Conservation (phyloP, 2,797 vertebrate genomes). For the Pyrrhura leucotis region DNA sequence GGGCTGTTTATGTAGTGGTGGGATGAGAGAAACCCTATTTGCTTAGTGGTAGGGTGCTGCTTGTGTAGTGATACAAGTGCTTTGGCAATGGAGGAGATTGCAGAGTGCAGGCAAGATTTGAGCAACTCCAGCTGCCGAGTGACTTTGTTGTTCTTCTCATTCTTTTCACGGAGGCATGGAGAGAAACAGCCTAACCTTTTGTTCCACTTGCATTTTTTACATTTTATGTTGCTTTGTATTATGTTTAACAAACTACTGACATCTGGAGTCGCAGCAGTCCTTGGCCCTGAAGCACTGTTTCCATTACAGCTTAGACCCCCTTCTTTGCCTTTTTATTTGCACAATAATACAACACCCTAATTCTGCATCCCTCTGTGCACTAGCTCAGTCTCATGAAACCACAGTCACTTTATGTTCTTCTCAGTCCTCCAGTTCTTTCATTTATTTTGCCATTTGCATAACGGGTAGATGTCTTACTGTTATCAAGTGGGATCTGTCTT, state of each 20-base stretch:
- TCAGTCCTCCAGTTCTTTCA: neutral
- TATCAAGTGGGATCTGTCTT: neutral
- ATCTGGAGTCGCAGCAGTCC: conserved; percentile 64
- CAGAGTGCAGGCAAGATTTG: neutral
- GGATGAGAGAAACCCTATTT: conserved; percentile 25
- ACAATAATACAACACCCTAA: neutral
- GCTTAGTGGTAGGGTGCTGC: conserved; percentile 43
- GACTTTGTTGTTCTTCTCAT: conserved; percentile 52
- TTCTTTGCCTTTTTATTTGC: conserved; percentile 3
- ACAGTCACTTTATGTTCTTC: neutral
- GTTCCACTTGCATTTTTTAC: conserved; percentile 59
- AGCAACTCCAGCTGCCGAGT: conserved; percentile 57
- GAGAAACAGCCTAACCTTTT: conserved; percentile 69
- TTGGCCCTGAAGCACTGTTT: conserved; percentile 47
- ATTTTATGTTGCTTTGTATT: conserved; percentile 12
- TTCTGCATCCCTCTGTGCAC: neutral
- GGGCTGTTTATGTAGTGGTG: conserved; percentile 16
- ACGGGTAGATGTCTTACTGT: neutral
- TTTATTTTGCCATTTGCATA: neutral
- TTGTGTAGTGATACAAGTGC: neutral
- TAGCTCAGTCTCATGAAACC: neutral
- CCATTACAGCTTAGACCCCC: conserved; percentile 34
- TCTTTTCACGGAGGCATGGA: conserved; percentile 16
- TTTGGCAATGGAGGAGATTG: neutral
- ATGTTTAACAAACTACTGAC: conserved; percentile 30